Evolutionary conservation across 1,140 invertebrate species (phyloP), one percentile per base, ranked within the genome.

Genomic region (Pantala flavescens): DNA sequence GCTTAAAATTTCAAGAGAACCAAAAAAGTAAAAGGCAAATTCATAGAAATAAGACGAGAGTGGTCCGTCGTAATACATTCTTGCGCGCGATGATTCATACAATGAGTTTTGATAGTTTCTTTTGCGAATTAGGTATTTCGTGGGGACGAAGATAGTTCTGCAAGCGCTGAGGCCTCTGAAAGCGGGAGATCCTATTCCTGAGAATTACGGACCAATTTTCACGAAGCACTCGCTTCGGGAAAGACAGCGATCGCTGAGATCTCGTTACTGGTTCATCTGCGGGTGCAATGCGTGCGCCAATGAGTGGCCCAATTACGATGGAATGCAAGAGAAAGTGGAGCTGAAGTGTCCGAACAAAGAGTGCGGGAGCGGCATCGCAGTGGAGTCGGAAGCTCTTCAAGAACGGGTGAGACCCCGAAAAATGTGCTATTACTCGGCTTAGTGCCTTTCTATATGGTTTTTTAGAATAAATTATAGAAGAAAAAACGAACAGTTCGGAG

Each of bases 181-280:
- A 16, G 81, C 85, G 0, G 90, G 90, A 0, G 88, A 91, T 43
- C 80, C 89, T 70, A 86, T 95, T 0, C 86, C 88, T 0, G 94
- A 96, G 79, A 95, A 95, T 81, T 97, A 97, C 82, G 93, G 93
- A 0, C 92, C 92, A 9, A 85, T 91, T 74, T 94, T 92, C 80
- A 88, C 90, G 7, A 88, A 90, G 77, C 87, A 86, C 71, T 83
- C 79, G 23, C 79, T 87, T 11, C 81, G 82, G n/a, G 87, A 92
- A 21, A 82, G 94, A 0, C 87, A 89, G 78, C 81, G 85, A 70
- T 86, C 87, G 12, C 83, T 96, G 0, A 81, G 83, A 3, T 88
- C 87, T 14, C 87, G 93, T 71, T 96, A 95, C 81, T 93, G 90
- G 87, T 96, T 96, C 79, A 82, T 85, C 23, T 96, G 94, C 78